Evolutionary conservation across 2,113 vertebrate species (phyloP), one percentile per base, ranked within the genome.

Genomic region (Calidris pugnax): DNA sequence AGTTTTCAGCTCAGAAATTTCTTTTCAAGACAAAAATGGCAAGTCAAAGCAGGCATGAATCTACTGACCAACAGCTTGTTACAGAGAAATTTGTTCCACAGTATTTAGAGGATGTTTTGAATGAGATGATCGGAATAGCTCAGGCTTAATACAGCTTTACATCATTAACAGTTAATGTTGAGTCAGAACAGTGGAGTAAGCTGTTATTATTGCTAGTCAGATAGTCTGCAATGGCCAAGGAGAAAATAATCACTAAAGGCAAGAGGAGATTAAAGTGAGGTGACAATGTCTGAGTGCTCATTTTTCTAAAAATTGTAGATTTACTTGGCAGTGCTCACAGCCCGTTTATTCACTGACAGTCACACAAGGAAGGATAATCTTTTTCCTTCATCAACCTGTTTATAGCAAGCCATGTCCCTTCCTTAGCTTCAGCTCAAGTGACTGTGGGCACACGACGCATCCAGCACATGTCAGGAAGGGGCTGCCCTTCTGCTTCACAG

Each of bases 81-180:
- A 35, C 60, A 82, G 69, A 86, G 41, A 79, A 91, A 95, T 68
- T 78, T 74, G n/a, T 85, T 96, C 45, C 50, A 9, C 20, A 10
- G 73, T 27, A 30, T 95, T 86, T 59, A 60, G 90, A 50, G 56
- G 74, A 62, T 91, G 62, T 80, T 91, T 87, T 4, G 33, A 90
- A 92, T 53, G 76, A 89, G 75, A 75, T 59, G 77, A 91, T 88
- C 69, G 64, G 75, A 80, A 59, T 64, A 81, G 67, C 71, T 96
- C 90, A 93, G 74, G 85, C 87, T 95, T 95, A 96, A 91, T 95
- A 94, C 75, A 94, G 90, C 89, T 91, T 93, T 93, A 96, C 84
- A 92, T 96, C 93, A 88, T 93, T 91, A 96, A 90, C 78, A 79
- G 92, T 86, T 93, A 86, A 85, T 62, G 79, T 88, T 92, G 85